phyloP scores from a whole-genome alignment of 2,888 invertebrate species.

The Monopis laevigella region DNA sequence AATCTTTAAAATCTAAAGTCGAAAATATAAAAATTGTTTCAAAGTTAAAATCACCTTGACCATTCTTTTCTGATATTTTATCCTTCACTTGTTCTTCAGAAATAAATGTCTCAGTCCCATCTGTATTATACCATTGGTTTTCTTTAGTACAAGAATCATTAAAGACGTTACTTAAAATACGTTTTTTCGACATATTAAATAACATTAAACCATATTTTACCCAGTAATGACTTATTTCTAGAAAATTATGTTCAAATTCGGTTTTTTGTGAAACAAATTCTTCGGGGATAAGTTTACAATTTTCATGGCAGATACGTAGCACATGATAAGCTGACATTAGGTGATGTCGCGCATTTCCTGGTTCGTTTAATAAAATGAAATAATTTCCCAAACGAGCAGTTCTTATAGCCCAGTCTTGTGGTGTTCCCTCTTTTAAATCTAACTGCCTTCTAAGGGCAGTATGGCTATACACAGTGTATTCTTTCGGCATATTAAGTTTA shows the following conservation, averaged over 20 bases:
- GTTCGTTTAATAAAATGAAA: conserved; percentile 50
- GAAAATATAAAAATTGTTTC: conserved; percentile 42
- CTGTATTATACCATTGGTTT: conserved; percentile 38
- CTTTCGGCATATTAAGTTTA: conserved; percentile 57
- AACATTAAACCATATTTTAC: conserved; percentile 68
- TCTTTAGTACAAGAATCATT: conserved; percentile 33
- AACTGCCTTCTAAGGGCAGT: conserved; percentile 64
- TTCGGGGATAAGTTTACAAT: conserved; percentile 52
- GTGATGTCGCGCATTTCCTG: conserved; percentile 69
- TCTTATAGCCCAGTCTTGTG: conserved; percentile 65
- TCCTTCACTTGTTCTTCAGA: conserved; percentile 47
- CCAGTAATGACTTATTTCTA: conserved; percentile 68
- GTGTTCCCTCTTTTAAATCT: conserved; percentile 65
- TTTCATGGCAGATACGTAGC: conserved; percentile 62
- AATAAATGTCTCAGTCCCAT: conserved; percentile 20
- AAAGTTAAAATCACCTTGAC: conserved; percentile 35
- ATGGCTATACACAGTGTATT: conserved; percentile 65
- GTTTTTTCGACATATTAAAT: conserved; percentile 64
- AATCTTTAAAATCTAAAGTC: conserved; percentile 41
- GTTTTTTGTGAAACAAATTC: conserved; percentile 48
- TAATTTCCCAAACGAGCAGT: conserved; percentile 63
- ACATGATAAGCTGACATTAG: conserved; percentile 70
- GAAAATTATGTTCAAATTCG: conserved; percentile 49
- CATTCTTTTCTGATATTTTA: conserved; percentile 37
- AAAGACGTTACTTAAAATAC: conserved; percentile 48